Percentiles rank a stretch among this genome's conserved stretches.
These are phyloP conservation scores for Ornithoptera alexandrae DNA, from an alignment of 2,888 invertebrate species.

Conservation along the genomic window DNA sequence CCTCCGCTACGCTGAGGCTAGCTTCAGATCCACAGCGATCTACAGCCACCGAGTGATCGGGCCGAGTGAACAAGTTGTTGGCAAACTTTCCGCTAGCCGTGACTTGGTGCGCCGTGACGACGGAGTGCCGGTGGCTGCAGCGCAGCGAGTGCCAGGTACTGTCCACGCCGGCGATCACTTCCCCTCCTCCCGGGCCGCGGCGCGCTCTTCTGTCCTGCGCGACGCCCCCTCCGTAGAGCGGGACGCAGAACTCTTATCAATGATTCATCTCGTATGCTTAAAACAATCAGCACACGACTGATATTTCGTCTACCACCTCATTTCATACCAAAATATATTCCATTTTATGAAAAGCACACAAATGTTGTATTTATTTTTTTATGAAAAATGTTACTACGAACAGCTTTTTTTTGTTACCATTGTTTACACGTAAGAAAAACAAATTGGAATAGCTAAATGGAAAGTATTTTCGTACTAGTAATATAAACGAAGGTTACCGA, in stretches of 20 bases:
- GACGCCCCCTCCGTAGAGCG: conserved; percentile 46
- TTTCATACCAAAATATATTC: conserved; percentile 21
- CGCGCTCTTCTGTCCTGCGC: conserved; percentile 37
- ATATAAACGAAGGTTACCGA: conserved; percentile 47
- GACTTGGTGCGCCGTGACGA: conserved; percentile 59
- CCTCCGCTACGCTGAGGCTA: conserved; percentile 55
- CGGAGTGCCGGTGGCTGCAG: conserved; percentile 55
- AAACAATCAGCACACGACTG: conserved; percentile 38
- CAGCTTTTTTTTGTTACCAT: background rate
- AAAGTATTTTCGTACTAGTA: background rate
- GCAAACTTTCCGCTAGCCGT: conserved; percentile 49
- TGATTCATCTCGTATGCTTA: conserved; percentile 52
- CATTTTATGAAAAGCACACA: conserved; percentile 15
- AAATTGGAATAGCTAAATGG: background rate
- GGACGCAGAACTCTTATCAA: conserved; percentile 53
- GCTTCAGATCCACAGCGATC: conserved; percentile 61
- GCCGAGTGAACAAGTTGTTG: conserved; percentile 61
- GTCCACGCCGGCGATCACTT: conserved; percentile 44
- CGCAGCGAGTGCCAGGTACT: conserved; percentile 70
- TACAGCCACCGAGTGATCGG: conserved; percentile 45
- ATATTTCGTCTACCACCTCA: conserved; percentile 29
- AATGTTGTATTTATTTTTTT: conserved; percentile 24
- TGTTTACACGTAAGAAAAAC: conserved; percentile 38
- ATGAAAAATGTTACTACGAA: background rate
- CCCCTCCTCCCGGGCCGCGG: conserved; percentile 36